Evolutionary conservation across 2,888 invertebrate species (phyloP).

Genomic region (Ormia ochracea): DNA sequence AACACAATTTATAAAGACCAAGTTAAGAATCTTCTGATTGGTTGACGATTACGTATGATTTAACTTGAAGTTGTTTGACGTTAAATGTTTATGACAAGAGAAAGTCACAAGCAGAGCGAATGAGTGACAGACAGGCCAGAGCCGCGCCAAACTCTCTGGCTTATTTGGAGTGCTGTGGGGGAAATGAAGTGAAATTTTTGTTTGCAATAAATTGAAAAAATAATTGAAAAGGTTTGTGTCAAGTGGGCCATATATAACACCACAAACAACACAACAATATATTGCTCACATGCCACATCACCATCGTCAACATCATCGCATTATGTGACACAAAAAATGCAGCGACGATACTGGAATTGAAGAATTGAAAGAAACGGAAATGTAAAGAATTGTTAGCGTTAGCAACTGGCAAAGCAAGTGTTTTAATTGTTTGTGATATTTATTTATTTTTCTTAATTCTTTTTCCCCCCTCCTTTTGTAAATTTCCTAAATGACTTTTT

Average conservation of each 20-base stretch:
- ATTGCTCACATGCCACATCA: slow-evolving; percentile 22
- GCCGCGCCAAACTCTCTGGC: background rate
- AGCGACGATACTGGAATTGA: background rate
- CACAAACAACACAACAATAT: slow-evolving; percentile 32
- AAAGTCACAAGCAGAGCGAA: slow-evolving; percentile 43
- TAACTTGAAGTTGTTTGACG: slow-evolving; percentile 57
- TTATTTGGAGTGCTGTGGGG: background rate
- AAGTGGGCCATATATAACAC: slow-evolving; percentile 67
- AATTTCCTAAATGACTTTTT: slow-evolving; percentile 26
- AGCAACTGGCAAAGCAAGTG: slow-evolving; percentile 54
- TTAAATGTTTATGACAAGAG: slow-evolving; percentile 56
- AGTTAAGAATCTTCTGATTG: slow-evolving; percentile 60
- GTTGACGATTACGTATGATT: slow-evolving; percentile 62
- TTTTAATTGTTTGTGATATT: slow-evolving; percentile 50
- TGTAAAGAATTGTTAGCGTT: slow-evolving; percentile 54
- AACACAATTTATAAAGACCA: background rate
- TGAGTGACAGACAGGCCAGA: background rate
- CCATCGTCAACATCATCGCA: slow-evolving; percentile 6
- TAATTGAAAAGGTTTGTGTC: slow-evolving; percentile 75
- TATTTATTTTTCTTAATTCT: background rate
- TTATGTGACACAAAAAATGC: slow-evolving; percentile 32
- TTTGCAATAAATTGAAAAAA: slow-evolving; percentile 73
- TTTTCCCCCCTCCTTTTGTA: slow-evolving; percentile 1
- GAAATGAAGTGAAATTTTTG: slow-evolving; percentile 39
- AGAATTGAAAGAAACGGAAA: slow-evolving; percentile 30